Evolutionary conservation across 2,888 invertebrate species (phyloP), one percentile per base, ranked within the genome.

Genomic region (Pelosia muscerda): DNA sequence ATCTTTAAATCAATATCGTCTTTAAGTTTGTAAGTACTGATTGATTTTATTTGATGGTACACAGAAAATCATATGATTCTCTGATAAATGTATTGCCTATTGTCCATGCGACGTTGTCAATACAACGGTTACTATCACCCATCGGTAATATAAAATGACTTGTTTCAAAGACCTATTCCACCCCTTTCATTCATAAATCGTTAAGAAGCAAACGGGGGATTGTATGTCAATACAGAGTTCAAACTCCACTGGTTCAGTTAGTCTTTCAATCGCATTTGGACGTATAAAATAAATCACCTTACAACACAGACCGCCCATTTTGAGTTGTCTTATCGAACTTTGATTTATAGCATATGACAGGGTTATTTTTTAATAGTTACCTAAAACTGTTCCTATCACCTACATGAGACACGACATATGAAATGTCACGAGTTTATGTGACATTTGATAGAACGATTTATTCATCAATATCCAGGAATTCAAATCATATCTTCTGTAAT

Each of bases 291-390:
- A 92, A 93, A 92, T 93, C 89, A 92, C 88, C 85, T 85, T 86
- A 88, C 86, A 87, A 87, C 84, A 88, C 76, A 85, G 92, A 88
- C 92, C 91, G 90, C 92, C 93, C 92, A 92, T 92, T 91, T 85
- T 83, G 91, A 88, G 83, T 82, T 83, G 83, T 81, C 84, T 92
- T 93, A 93, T 93, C 92, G 90, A 92, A 91, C 85, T 85, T 91
- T 94, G 93, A 94, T 92, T 92, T 89, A 94, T 94, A 91, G 90
- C 84, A 80, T 89, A 81, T 87, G 90, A 90, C 88, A 89, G 88
- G 88, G 85, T 84, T 89, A 91, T 91, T 89, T 88, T 91, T 89
- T 91, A 88, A 90, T 90, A 91, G 88, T 86, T 86, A 79, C 80
- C 79, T 85, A 86, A 88, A 88, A 86, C 78, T 85, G 87, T 84